phyloP scores from a whole-genome alignment of 2,888 invertebrate species.

The Epiblema foenella region DNA sequence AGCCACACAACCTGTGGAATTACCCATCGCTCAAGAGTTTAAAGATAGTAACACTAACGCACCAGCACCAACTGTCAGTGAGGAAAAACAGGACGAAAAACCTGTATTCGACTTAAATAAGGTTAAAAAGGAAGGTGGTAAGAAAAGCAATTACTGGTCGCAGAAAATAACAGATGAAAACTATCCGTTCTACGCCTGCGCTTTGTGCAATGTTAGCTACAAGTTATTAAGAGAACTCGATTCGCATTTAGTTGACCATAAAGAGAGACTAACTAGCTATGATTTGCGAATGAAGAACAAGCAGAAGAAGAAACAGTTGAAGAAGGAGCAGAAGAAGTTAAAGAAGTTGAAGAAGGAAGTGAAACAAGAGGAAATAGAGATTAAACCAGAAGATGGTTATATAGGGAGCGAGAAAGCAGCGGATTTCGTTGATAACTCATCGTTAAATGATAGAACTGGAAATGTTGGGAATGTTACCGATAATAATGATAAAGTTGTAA shows the following conservation, averaged over 20 bases:
- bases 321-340: slow-evolving; percentile 65
- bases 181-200: slow-evolving; percentile 74
- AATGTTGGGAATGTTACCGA: background rate
- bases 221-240: slow-evolving; percentile 64
- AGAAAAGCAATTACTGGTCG: slow-evolving; percentile 67
- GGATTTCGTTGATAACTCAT: slow-evolving; percentile 50
- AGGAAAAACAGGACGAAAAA: slow-evolving; percentile 51
- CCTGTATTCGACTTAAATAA: slow-evolving; percentile 51
- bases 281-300: slow-evolving; percentile 70
- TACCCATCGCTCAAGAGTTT: slow-evolving; percentile 14
- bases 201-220: slow-evolving; percentile 72
- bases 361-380: slow-evolving; percentile 58
- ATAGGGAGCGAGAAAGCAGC: slow-evolving; percentile 69
- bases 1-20: slow-evolving; percentile 7
- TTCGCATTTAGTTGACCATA: slow-evolving; percentile 69
- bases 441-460: background rate
- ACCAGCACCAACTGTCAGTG: slow-evolving; percentile 38
- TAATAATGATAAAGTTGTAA: background rate
- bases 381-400: slow-evolving; percentile 77
- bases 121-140: slow-evolving; percentile 52
- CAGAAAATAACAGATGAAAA: slow-evolving; percentile 70
- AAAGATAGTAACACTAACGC: slow-evolving; percentile 12
- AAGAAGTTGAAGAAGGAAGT: slow-evolving; percentile 56
- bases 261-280: slow-evolving; percentile 74
- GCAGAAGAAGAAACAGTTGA: slow-evolving; percentile 64